Conservation (phyloP, 1,140 invertebrate genomes). For the Plectus sambesii region DNA sequence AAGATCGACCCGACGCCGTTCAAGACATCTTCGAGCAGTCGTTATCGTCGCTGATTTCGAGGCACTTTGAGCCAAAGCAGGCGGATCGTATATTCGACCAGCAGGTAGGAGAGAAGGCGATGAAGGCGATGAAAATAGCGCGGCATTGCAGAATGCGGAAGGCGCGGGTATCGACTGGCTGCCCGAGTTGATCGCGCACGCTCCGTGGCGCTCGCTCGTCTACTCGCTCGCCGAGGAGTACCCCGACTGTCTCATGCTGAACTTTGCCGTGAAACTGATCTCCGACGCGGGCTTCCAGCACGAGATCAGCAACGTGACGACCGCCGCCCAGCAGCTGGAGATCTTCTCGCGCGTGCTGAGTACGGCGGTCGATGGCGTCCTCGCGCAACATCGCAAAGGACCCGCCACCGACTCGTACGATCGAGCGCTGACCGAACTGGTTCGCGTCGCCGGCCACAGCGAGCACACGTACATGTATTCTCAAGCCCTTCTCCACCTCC, state of each 20-base stretch:
- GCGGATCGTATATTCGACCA: constrained; percentile 90
- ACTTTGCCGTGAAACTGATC: constrained; percentile 96
- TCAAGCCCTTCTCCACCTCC: constrained; percentile 80
- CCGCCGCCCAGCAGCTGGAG: constrained; percentile 94
- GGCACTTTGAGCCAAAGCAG: constrained; percentile 95
- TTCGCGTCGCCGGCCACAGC: constrained; percentile 93
- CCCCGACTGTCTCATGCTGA: constrained; percentile 94
- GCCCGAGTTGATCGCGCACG: constrained; percentile 95
- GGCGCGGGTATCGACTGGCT: constrained; percentile 65
- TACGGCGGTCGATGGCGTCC: constrained; percentile 69
- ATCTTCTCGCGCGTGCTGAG: constrained; percentile 93
- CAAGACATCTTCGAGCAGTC: constrained; percentile 95
- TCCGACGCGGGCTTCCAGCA: constrained; percentile 98
- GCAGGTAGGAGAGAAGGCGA: constrained; percentile 57
- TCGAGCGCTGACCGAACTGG: constrained; percentile 57
- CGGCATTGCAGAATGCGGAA: too few species aligned
- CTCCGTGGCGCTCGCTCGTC: constrained; percentile 91
- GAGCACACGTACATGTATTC: constrained; percentile 97
- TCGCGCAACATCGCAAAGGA: constrained; percentile 61
- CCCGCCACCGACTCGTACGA: constrained; percentile 79
- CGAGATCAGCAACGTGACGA: constrained; percentile 98
- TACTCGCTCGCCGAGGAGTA: constrained; percentile 94
- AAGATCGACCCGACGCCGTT: constrained; percentile 50
- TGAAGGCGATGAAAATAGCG: constrained; percentile 18
- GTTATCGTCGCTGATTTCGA: constrained; percentile 89